phyloP scores from a whole-genome alignment of 30 jellyfish, hydroid and myxozoan species.

The Aurelia aurita region DNA sequence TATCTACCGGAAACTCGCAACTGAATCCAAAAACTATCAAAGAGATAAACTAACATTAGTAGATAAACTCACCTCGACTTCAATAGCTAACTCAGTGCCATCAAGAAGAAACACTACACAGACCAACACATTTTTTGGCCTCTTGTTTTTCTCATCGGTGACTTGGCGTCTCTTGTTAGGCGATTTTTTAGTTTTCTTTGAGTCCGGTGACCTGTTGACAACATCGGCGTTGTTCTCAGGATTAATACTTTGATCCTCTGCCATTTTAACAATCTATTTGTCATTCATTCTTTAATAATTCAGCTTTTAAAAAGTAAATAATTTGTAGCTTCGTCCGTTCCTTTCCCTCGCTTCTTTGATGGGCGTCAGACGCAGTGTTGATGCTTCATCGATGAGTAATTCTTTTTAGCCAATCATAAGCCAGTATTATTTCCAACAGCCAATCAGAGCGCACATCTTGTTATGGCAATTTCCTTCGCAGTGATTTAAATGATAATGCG shows the following conservation, averaged over 20 bases:
- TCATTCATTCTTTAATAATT: conserved; percentile 17
- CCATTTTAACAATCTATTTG: conserved; percentile 28
- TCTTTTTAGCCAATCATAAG: neutral
- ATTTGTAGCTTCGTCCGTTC: neutral
- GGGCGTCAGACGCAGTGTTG: no score
- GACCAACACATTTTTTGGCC: conserved; percentile 46
- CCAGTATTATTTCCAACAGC: neutral
- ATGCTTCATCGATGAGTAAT: conserved; percentile 1
- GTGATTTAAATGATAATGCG: no score
- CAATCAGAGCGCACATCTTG: no score
- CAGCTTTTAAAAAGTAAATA: neutral
- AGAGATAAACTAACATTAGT: neutral
- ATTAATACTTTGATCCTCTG: conserved; percentile 39
- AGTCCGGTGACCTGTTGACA: neutral
- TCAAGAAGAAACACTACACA: conserved; percentile 65
- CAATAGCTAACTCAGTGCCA: conserved; percentile 63
- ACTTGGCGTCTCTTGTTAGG: conserved; percentile 10
- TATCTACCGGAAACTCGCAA: neutral
- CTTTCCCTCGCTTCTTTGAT: neutral
- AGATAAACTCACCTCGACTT: conserved; percentile 61
- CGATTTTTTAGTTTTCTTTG: neutral
- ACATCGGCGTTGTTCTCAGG: conserved; percentile 33
- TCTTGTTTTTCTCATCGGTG: conserved; percentile 52
- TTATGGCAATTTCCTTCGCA: no score
- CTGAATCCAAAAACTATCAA: neutral